Evolutionary conservation across 2,888 invertebrate species (phyloP).

Genomic region (Melieria crassipennis): DNA sequence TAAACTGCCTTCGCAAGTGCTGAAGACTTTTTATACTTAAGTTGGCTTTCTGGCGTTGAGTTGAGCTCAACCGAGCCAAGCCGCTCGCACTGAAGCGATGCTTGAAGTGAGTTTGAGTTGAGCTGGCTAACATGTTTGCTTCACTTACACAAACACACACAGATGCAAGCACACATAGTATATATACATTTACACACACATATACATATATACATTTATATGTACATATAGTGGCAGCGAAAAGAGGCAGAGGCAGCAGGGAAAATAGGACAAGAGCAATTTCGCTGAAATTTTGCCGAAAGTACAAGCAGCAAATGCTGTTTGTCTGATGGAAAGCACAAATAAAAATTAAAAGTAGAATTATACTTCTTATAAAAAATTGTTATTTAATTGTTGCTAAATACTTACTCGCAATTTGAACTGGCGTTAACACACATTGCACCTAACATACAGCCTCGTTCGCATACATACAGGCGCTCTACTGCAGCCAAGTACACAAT

Average conservation of each 20-base stretch:
- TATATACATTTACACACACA: neutral
- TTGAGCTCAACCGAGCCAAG: too few relatives aligned
- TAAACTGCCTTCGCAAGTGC: slow-evolving; percentile 8
- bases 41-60: too few relatives aligned
- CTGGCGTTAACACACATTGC: too few relatives aligned
- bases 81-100: too few relatives aligned
- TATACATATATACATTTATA: neutral
- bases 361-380: too few relatives aligned
- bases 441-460: too few relatives aligned
- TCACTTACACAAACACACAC: neutral
- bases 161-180: neutral
- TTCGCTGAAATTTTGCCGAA: slow-evolving; percentile 1
- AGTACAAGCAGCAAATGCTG: neutral
- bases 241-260: neutral
- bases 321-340: neutral
- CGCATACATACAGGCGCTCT: too few relatives aligned
- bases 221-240: neutral
- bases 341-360: too few relatives aligned
- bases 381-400: too few relatives aligned
- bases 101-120: neutral
- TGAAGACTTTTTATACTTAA: slow-evolving; percentile 12
- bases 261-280: neutral
- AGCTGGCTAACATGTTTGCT: slow-evolving; percentile 3
- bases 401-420: too few relatives aligned
- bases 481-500: too few relatives aligned